Evolutionary conservation across 2,113 vertebrate species (phyloP), one percentile per base, ranked within the genome.

Genomic region (Silurus meridionalis): DNA sequence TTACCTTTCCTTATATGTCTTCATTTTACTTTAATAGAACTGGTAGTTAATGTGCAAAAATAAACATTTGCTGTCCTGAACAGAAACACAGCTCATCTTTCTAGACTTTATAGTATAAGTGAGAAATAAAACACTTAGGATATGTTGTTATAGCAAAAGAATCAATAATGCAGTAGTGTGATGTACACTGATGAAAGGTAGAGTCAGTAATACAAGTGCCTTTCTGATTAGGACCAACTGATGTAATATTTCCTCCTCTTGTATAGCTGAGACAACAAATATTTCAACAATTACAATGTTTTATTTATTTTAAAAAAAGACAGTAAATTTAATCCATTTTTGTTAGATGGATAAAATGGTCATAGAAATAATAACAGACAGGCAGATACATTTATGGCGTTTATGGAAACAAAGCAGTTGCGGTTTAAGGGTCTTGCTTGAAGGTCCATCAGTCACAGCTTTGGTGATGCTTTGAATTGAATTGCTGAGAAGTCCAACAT

Each of bases 1-100:
- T 66, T 28, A 2, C 17, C 66, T 50, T 23, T 61, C 19, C 79
- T 61, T 50, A 21, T 37, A 74, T 86, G 80, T 75, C 67, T 86
- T 63, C 75, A 37, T 86, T 52, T 48, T 63, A 46, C 85, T 46
- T 58, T 61, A 61, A 61, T 52, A 61, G 58, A 80, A 80, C 58
- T 3, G 11, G 77, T 5, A 15, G 77, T 57, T 58, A 57, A 61
- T 80, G 28, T 80, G 28, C 17, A 0, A 50, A 17, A 74, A 74
- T 37, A 74, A 8, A 37, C 77, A 50, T 64, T 28, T 80, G 66
- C 9, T 53, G 11, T n/a, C 25, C 77, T 80, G 85, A 80, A 25
- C 53, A 28, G 53, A 80, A 86, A 28, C 58, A 37, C 6, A 37
- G 46, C 71, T 72, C 37, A 72, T 19, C 69, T 8, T 72, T 72